Evolutionary conservation across 2,888 invertebrate genomes (phyloP), one percentile per base, ranked within the genome.

Genomic region (Pantelozetes paolii): DNA sequence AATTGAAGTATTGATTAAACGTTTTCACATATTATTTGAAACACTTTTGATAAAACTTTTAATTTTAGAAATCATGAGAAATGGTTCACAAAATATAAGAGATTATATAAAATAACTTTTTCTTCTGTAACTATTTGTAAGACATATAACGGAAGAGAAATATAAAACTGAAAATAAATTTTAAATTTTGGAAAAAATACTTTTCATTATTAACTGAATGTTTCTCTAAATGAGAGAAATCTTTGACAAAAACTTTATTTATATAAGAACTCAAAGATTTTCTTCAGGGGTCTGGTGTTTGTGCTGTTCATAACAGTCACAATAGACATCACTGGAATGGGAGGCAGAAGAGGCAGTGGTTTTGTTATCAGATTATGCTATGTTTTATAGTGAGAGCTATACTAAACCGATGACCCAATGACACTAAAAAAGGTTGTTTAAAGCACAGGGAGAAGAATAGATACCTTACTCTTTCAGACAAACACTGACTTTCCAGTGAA

Each of bases 341-440:
- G 36, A 50, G 50, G 20, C 20, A 54, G 54, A 54, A 45, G 45
- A 54, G 54, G 54, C 54, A 54, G 54, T 54, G 54, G 54, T 26
- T 54, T 13, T 54, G 9, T 45, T 9, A 45, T 2, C 45, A 2
- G 2, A n/a, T n/a, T n/a, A n/a, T 45, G 45, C 11, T 45, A 45
- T 45, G 15, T 18, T n/a, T 15, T 11, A 45, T 45, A 15, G 11
- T 45, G 45, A 45, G 45, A 9, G 36, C 36, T 36, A 36, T 36
- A 36, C 36, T 36, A 36, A 36, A 13, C 30, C 28, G 42, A 28
- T 71, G 71, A 71, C 71, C 71, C 71, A 15, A 11, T 71, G 71
- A 71, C 71, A 71, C 71, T 48, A 71, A 71, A 71, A 71, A 50
- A 71, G 71, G 71, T 71, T 50, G 54, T 67, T 54, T 32, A 30